Conservation (phyloP, 2,797 vertebrate species). For the Phrynocephalus guinanensis region DNA sequence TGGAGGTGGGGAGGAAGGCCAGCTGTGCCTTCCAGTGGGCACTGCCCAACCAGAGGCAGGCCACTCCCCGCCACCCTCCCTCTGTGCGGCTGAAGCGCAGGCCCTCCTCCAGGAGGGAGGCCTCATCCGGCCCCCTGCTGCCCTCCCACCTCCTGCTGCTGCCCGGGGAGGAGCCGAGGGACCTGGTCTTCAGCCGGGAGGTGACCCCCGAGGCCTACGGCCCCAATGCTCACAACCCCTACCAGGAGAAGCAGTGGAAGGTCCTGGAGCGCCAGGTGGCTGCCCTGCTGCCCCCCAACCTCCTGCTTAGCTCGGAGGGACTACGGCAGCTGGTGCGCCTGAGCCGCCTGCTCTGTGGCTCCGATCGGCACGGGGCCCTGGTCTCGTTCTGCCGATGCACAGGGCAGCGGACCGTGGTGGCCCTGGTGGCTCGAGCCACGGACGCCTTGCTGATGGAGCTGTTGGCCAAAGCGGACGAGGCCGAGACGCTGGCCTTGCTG, state of each 20-base stretch:
- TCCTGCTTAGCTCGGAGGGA: conserved; percentile 71
- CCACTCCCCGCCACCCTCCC: background rate
- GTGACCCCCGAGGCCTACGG: background rate
- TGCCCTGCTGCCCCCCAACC: conserved; percentile 51
- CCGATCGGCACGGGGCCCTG: conserved; percentile 82
- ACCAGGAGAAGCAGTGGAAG: conserved; percentile 74
- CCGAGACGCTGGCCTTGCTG: conserved; percentile 73
- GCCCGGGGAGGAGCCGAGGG: background rate
- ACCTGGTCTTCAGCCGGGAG: conserved; percentile 78
- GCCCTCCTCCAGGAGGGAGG: background rate
- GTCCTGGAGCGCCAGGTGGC: conserved; percentile 72
- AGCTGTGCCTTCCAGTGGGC: background rate
- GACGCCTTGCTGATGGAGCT: conserved; percentile 79
- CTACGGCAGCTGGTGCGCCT: conserved; percentile 80
- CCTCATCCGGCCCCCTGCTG: background rate
- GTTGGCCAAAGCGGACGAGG: conserved; percentile 61
- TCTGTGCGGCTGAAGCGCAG: background rate
- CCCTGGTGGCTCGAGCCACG: conserved; percentile 76
- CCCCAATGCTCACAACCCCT: conserved; percentile 57
- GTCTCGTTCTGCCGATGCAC: conserved; percentile 75
- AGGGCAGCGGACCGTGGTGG: conserved; percentile 81
- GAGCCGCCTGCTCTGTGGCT: conserved; percentile 79
- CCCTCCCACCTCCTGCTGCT: conserved; percentile 57
- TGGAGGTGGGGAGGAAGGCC: conserved; percentile 6
- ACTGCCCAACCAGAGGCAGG: accelerated